Percentiles rank a stretch among this genome's conserved stretches.
Evolutionary conservation across 1,140 invertebrate genomes (phyloP).

Genomic region (Drosophila orena): DNA sequence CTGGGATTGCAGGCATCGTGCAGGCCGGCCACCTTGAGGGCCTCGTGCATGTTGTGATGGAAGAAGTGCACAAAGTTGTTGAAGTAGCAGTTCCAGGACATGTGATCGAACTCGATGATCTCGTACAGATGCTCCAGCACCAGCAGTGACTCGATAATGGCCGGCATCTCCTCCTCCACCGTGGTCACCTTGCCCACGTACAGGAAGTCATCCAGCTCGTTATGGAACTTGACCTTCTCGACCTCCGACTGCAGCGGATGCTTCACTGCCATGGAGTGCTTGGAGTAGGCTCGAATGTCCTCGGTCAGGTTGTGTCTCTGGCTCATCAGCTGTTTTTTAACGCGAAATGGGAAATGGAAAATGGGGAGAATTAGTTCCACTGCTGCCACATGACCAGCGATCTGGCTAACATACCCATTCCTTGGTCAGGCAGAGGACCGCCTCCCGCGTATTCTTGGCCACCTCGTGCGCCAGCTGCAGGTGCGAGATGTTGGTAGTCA

Average conservation of each 20-base stretch:
- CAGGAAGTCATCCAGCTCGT: not conserved
- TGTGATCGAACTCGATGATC: not conserved
- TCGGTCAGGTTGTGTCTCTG: not conserved
- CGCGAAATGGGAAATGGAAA: no score
- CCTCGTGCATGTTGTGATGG: constrained; percentile 11
- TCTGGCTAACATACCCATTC: constrained; percentile 30
- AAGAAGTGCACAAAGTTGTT: constrained; percentile 14
- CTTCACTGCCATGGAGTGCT: not conserved
- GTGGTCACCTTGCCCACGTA: not conserved
- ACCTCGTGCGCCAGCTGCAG: not conserved
- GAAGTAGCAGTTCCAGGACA: not conserved
- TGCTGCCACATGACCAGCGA: no score
- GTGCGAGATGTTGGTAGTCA: not conserved
- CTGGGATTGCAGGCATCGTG: not conserved
- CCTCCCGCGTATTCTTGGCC: not conserved
- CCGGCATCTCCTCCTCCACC: constrained; percentile 15
- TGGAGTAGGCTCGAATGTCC: accelerated
- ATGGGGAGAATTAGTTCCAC: not conserved
- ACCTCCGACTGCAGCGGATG: constrained; percentile 35
- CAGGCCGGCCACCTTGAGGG: not conserved
- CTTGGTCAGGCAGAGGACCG: constrained; percentile 14
- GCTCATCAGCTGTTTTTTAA: constrained; percentile 1
- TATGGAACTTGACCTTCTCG: not conserved
- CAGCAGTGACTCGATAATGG: constrained; percentile 27
- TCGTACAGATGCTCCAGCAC: constrained; percentile 12